Percentiles rank a stretch among this genome's conserved stretches.
Evolutionary conservation across 2,113 vertebrate genomes (phyloP).

Genomic region (Pterophyllum scalare): DNA sequence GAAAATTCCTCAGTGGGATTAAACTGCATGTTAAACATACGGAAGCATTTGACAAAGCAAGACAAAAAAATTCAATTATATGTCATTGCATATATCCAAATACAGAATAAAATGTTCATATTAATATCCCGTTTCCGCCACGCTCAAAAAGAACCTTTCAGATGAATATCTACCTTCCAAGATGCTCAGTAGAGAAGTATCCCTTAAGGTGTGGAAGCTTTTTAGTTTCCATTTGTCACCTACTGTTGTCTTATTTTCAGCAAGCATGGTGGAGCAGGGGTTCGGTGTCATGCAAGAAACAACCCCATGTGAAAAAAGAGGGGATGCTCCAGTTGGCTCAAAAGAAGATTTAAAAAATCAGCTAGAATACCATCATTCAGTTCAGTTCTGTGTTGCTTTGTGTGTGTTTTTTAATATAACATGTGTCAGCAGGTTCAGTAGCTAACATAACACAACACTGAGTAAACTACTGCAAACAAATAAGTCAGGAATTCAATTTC

Average conservation of each 20-base stretch:
- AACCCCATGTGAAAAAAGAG: not conserved
- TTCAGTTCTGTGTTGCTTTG: not conserved
- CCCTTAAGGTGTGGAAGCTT: not conserved
- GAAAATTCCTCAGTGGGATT: not conserved
- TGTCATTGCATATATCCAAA: no score
- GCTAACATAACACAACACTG: not conserved
- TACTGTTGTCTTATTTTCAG: not conserved
- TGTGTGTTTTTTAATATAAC: not conserved
- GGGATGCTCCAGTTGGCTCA: not conserved
- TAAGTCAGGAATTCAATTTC: no score
- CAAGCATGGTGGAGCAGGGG: not conserved
- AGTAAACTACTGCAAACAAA: not conserved
- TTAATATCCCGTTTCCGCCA: no score
- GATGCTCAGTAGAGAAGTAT: not conserved
- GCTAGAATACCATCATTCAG: no score
- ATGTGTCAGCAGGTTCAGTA: not conserved
- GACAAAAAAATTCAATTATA: not conserved
- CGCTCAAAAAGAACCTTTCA: not conserved
- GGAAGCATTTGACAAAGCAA: not conserved
- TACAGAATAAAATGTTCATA: not conserved
- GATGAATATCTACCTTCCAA: no score
- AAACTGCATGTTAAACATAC: not conserved
- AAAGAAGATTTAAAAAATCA: accelerated
- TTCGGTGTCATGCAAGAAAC: not conserved
- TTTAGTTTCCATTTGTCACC: not conserved